Evolutionary conservation across 2,113 vertebrate genomes (phyloP), one percentile per base, ranked within the genome.

Genomic region (Muntiacus muntjak): DNA sequence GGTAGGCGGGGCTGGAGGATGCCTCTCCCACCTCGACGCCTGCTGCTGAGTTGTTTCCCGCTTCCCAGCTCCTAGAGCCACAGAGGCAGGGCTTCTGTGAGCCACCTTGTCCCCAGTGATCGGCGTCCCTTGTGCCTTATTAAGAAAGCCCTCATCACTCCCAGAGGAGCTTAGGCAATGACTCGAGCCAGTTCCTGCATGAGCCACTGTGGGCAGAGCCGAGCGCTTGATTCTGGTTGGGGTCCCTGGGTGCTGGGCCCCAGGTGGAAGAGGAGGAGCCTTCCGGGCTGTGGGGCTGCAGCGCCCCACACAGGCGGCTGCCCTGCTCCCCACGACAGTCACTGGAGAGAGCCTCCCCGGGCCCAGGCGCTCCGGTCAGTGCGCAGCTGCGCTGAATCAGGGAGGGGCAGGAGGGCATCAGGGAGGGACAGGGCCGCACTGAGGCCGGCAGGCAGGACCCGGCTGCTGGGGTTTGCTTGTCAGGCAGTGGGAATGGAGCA

Each of bases 21-120:
- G 23, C 14, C 1, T 4, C 54, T 16, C 33, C 6, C 1, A 3
- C 62, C 21, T 52, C 1, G 5, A 0, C 26, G 23, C 50, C 33
- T 74, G 36, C 55, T 54, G 43, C 30, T 55, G n/a, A 10, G 6
- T 55, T 8, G 71, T 26, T 71, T 74, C 71, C 55, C 26, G 21
- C 17, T 78, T 43, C 25, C 5, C 47, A 58, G 57, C 79, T 76
- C 40, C 19, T 8, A 7, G 86, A 84, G 88, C 54, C 11, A 4
- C 5, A 30, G 28, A 13, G 0, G 33, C 50, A 16, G 28, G 5
- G 17, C 43, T 54, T 50, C 81, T 60, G 54, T 60, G 78, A 55
- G 74, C 93, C 45, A 14, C 52, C 79, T 33, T 7, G 50, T 91
- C 55, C 71, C 55, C 30, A 3, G 76, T 4, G 87, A 25, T 67